phyloP scores from a whole-genome alignment of 2,888 invertebrate genomes.

The Eurytoma californica region DNA sequence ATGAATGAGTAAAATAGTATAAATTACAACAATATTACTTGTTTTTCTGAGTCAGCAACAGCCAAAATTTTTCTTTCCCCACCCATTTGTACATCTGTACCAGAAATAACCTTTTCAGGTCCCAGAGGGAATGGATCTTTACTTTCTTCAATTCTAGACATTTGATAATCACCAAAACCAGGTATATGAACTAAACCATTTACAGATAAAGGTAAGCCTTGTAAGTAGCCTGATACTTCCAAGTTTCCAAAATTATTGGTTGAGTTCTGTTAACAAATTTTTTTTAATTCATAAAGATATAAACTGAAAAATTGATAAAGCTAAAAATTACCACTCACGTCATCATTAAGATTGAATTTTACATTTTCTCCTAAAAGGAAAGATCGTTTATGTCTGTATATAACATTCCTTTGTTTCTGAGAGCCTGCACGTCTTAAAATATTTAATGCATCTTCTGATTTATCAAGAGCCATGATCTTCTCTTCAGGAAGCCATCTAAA shows the following conservation, averaged over 20 bases:
- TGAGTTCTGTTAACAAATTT: conserved; percentile 38
- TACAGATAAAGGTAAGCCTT: conserved; percentile 89
- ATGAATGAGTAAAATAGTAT: background rate
- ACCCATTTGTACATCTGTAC: conserved; percentile 74
- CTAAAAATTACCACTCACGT: conserved; percentile 63
- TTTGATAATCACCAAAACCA: conserved; percentile 95
- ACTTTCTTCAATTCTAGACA: conserved; percentile 85
- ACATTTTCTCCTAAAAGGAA: conserved; percentile 90
- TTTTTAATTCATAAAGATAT: conserved; percentile 18
- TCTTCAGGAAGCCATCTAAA: conserved; percentile 88
- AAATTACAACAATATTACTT: conserved; percentile 69
- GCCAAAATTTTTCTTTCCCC: conserved; percentile 77
- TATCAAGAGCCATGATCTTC: conserved; percentile 87
- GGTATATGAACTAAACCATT: conserved; percentile 93
- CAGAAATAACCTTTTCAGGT: conserved; percentile 70
- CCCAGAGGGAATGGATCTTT: conserved; percentile 82
- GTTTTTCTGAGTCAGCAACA: conserved; percentile 81
- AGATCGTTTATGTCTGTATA: conserved; percentile 87
- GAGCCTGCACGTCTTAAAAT: conserved; percentile 86
- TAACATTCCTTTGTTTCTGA: conserved; percentile 86
- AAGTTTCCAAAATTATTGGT: conserved; percentile 80
- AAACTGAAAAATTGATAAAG: conserved; percentile 3
- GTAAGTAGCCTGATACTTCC: conserved; percentile 90
- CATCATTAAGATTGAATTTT: conserved; percentile 79
- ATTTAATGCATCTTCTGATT: conserved; percentile 84